A percentile compares a stretch with the other conserved stretches of the same genome.
Evolutionary conservation across 2,113 vertebrate species (phyloP).

Genomic region (Thunnus thynnus): DNA sequence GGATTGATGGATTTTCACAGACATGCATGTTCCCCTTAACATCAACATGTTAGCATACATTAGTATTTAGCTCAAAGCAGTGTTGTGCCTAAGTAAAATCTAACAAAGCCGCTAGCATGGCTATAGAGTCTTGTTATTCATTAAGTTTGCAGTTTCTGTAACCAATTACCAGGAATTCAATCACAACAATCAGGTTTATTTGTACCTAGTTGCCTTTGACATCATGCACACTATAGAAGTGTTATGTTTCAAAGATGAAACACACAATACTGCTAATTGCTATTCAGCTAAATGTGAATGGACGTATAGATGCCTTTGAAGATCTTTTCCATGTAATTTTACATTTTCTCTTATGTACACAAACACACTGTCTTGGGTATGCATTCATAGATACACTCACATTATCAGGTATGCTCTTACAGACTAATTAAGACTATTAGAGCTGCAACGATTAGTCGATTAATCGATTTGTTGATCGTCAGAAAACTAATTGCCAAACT

Average conservation of each 20-base stretch:
- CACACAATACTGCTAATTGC: not conserved
- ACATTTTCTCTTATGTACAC: not conserved
- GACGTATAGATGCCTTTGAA: not conserved
- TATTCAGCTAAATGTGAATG: not conserved
- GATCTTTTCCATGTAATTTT: slow-evolving; percentile 4
- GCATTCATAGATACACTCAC: not conserved
- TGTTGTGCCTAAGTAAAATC: too few species aligned
- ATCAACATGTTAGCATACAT: too few species aligned
- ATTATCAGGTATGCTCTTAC: not conserved
- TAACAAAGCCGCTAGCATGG: too few species aligned
- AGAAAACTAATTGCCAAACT: too few species aligned
- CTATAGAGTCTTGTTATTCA: not conserved
- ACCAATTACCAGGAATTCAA: not conserved
- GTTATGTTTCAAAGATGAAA: not conserved
- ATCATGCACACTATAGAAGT: not conserved
- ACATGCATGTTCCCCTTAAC: too few species aligned
- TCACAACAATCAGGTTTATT: not conserved
- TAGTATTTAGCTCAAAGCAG: too few species aligned
- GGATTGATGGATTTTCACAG: too few species aligned
- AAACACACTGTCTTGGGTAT: not conserved
- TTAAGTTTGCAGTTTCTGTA: not conserved
- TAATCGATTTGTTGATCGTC: too few species aligned
- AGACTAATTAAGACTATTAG: not conserved
- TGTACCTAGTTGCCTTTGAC: not conserved
- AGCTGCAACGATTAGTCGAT: too few species aligned